Evolutionary conservation across 2,888 invertebrate species (phyloP), one percentile per base, ranked within the genome.

Genomic region (Tinea pellionella): DNA sequence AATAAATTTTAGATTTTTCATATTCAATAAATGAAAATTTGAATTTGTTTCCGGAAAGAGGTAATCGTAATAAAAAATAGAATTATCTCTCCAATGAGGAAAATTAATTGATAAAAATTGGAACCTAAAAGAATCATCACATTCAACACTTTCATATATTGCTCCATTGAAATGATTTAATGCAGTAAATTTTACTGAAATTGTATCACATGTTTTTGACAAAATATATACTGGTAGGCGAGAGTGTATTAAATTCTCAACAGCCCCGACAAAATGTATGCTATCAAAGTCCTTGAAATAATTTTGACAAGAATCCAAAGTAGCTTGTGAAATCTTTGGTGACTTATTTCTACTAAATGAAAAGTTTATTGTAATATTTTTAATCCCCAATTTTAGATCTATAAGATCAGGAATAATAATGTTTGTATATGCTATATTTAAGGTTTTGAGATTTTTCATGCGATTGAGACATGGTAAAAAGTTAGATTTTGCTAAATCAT

Each of bases 341-440:
- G 30, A 30, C 13, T 24, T 24, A 61, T 61, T 63, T 67, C 30
- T 70, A 18, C 68, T 67, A 65, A 78, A 75, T 53, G 64, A 61
- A 66, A 77, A 80, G 63, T 83, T 74, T 11, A 82, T 65, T 37
- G 71, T 66, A 16, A 83, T 64, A 63, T 77, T 72, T 64, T 71
- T 77, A 29, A 85, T 68, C 58, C 68, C 64, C 74, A 67, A 16
- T 58, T 69, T 64, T 73, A 67, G 18, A 83, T 75, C 72, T 58
- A 74, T 32, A 56, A 83, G 72, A 69, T 85, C 80, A 42, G 65
- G 29, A 13, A 84, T 65, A 60, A 63, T 70, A 24, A 84, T 71
- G 59, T 72, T 71, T 47, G 85, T 85, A 59, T 73, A 82, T 1
- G 81, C 72, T 18, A 85, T 68, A 71, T 85, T 74, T 56, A 85